Base-by-base conservation (phyloP, 1,140 invertebrate species). In the Drosophila takahashii region DNA sequence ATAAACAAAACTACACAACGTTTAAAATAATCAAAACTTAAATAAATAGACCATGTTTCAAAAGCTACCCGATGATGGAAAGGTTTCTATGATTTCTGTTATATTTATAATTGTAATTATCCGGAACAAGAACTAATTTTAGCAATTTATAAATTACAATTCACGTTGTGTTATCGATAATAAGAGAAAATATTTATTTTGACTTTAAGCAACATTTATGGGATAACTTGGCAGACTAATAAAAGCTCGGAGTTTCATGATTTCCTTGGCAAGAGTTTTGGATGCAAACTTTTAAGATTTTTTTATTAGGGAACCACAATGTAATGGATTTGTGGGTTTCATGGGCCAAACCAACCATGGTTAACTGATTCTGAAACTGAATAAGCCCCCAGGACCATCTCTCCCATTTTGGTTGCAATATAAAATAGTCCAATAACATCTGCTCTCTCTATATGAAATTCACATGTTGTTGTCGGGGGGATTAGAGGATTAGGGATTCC, bases 401-500 rank as follows among this genome's bases (percentile, higher is more conserved):
- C 6, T 4, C n/a, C 0, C 8, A 10, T 7, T 18, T 11, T 11
- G 2, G 22, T n/a, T 1, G 36, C 32, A 3, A 27, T 4, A 11
- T 10, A 27, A 3, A n/a, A 13, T 15, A 18, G 22, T 27, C 10
- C 18, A 27, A 64, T 27, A 16, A 26, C 1, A 16, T 8, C 34
- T 34, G 41, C 18, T 22, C 13, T 7, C 3, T 3, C n/a, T 22
- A 11, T 16, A 9, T 18, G 4, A 8, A 15, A 16, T 45, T 16
- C 53, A 59, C 53, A 39, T 42, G 45, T 51, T 65, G 51, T 54
- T 44, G 37, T n/a, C 15, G 7, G 1, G 27, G 65, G 64, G 34
- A 72, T 60, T 52, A 26, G 6, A 53, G 56, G 54, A 52, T 67
- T 65, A 18, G 29, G 29, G 5, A 66, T 39, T 41, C 47, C 11